Evolutionary conservation across 2,113 vertebrate genomes (phyloP), one percentile per base, ranked within the genome.

Genomic region (Lycaon pictus): DNA sequence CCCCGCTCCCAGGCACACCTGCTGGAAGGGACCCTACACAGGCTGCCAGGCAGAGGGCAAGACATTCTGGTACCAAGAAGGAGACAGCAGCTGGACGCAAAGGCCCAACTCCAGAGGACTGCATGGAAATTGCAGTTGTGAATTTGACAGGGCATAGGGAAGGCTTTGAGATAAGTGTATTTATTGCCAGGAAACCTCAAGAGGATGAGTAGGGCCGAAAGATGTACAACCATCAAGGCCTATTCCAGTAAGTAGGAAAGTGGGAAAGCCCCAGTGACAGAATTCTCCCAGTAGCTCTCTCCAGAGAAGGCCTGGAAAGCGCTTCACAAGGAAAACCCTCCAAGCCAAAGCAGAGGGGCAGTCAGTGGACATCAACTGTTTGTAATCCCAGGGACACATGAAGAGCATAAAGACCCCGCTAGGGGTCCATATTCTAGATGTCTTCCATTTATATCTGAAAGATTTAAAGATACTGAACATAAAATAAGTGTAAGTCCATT

Each of bases 101-200:
- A 69, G 27, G 65, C 87, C 55, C 19, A 65, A 23, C 62, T 84
- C 60, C 35, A 92, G 82, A 95, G 80, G 35, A 53, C 60, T 16
- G 12, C 60, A 32, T 15, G 19, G 35, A 96, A 85, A 88, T 22
- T 11, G 12, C 22, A 12, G 16, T 25, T 51, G 25, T 11, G 16
- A 89, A 72, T 27, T 22, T 56, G 48, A 65, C 13, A 62, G 56
- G 5, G 5, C 23, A 25, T 51, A 5, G 20, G 17, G 23, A 63
- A 93, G 37, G 93, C 2, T 11, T n/a, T 65, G 27, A 56, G 55
- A 22, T 22, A 79, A 81, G 11, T 60, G 29, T 43, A 85, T 2
- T 37, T 53, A 71, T 2, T 51, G 19, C 22, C 69, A 86, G 27
- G 72, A 88, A 95, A n/a, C 16, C n/a, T 72, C 6, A 84, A 12